Percentiles rank a stretch among this genome's conserved stretches.
Evolutionary conservation across 53 echinoderm and acorn worm genomes (phyloP).

Genomic region (Antedon mediterranea): DNA sequence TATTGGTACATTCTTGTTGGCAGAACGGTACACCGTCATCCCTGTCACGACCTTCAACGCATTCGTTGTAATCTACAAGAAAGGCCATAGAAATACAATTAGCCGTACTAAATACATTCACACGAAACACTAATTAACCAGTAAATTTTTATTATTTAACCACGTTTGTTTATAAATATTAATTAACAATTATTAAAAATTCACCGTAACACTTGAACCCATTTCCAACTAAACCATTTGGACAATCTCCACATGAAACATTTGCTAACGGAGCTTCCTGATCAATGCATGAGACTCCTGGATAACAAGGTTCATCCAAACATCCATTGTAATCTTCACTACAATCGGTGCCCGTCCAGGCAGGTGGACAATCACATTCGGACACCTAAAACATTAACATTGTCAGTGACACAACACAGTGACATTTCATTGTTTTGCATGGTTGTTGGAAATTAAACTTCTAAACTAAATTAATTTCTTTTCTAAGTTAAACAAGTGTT

Average conservation of each 20-base stretch:
- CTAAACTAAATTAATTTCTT: too few relatives aligned
- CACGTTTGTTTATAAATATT: too few relatives aligned
- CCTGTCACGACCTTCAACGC: constrained; percentile 1
- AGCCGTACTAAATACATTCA: too few relatives aligned
- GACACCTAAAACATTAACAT: constrained; percentile 25
- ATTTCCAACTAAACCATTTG: constrained; percentile 45
- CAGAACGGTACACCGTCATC: constrained; percentile 4
- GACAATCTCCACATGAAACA: constrained; percentile 53
- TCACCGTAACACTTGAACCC: constrained; percentile 80
- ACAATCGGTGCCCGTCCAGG: constrained; percentile 46
- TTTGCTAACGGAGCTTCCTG: constrained; percentile 19
- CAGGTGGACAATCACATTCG: constrained; percentile 34
- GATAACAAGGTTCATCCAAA: constrained; percentile 33
- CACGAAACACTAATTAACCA: too few relatives aligned
- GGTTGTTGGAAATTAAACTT: too few relatives aligned
- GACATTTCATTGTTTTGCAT: too few relatives aligned
- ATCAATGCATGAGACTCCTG: constrained; percentile 47
- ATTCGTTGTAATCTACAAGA: constrained; percentile 29
- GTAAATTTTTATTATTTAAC: too few relatives aligned
- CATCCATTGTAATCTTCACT: constrained; percentile 36
- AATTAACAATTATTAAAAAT: neutral
- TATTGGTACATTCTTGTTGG: constrained; percentile 35
- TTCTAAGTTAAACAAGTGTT: too few relatives aligned
- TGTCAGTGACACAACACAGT: too few relatives aligned
- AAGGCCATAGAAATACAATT: too few relatives aligned